Evolutionary conservation across 2,888 invertebrate genomes (phyloP), one percentile per base, ranked within the genome.

Genomic region (Hybos culiciformis): DNA sequence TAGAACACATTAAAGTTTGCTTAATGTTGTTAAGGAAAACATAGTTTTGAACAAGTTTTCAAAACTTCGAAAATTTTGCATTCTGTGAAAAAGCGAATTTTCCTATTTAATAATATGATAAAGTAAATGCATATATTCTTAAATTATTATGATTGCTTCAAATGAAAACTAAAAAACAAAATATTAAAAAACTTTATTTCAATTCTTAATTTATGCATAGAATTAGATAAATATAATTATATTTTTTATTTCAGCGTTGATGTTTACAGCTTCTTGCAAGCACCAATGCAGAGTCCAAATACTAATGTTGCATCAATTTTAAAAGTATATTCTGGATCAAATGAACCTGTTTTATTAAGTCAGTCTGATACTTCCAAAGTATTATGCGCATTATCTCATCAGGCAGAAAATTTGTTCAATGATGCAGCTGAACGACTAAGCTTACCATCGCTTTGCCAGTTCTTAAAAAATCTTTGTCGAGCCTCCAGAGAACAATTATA

Each of bases 391-490:
- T 67, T 96, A 9, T 84, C 91, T 0, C 85, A 91, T 46, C 84
- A 87, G 56, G 87, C 90, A 0, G 94, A 94, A 59, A 80, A 90
- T 53, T 65, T 96, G 42, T 94, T 92, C 66, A 85, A 88, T 42
- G 82, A 88, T 48, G 84, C 92, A 2, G 88, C 92, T 0, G 75
- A 86, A 42, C 82, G 90, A 48, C 70, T 94, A 37, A 91, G 91
- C 52, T 69, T 94, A 40, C 80, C 83, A 8, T 82, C 93, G 0
- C 68, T 96, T 26, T 78, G 82, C 41, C 80, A 81, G 42, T 93
- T 94, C 53, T 67, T 93, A 41, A 75, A 76, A 20, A 81, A 85
- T 46, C 70, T 96, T 1, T 88, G 92, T 50, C 74, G 77, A 36
- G 84, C 88, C n/a, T 91, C 91, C 37, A 83, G 88, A 53, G 75